A percentile compares a stretch with the other conserved stretches of the same genome.
These are phyloP conservation scores for Cephonodes hylas DNA, from an alignment of 2,888 invertebrate species.

Conservation along the genomic window DNA sequence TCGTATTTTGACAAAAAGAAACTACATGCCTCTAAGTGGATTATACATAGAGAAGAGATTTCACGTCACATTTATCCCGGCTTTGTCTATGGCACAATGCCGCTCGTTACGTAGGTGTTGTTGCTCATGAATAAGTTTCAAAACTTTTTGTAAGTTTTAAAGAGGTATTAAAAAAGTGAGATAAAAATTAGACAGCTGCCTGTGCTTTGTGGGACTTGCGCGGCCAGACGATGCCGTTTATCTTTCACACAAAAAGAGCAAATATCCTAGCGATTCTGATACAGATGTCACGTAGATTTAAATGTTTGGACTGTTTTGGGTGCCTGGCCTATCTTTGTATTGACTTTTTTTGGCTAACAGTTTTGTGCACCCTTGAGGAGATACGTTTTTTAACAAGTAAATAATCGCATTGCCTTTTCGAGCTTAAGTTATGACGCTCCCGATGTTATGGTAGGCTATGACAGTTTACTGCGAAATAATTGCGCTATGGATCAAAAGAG, in stretches of 20 bases:
- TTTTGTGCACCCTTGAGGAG: no score
- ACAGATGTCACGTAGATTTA: constrained; percentile 15
- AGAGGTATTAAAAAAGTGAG: constrained; percentile 51
- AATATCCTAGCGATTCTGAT: constrained; percentile 29
- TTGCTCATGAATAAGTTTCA: constrained; percentile 59
- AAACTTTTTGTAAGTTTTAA: constrained; percentile 59
- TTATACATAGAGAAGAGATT: constrained; percentile 68
- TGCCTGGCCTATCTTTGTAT: not conserved
- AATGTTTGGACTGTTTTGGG: not conserved
- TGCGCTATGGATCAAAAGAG: not conserved
- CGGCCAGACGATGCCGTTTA: constrained; percentile 41
- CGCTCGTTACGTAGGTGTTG: constrained; percentile 74
- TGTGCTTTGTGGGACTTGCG: constrained; percentile 54
- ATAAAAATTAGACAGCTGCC: constrained; percentile 68
- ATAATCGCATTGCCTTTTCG: no score
- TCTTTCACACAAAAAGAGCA: constrained; percentile 56
- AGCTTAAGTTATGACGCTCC: no score
- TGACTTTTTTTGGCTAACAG: not conserved
- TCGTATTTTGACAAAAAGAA: constrained; percentile 68
- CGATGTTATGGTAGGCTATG: no score
- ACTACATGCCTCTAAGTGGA: constrained; percentile 78
- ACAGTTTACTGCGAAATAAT: not conserved
- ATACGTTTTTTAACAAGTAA: no score
- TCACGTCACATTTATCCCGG: constrained; percentile 73
- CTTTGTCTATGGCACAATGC: constrained; percentile 65